Evolutionary conservation across 2,888 invertebrate genomes (phyloP).

Genomic region (Odontomyia ornata): DNA sequence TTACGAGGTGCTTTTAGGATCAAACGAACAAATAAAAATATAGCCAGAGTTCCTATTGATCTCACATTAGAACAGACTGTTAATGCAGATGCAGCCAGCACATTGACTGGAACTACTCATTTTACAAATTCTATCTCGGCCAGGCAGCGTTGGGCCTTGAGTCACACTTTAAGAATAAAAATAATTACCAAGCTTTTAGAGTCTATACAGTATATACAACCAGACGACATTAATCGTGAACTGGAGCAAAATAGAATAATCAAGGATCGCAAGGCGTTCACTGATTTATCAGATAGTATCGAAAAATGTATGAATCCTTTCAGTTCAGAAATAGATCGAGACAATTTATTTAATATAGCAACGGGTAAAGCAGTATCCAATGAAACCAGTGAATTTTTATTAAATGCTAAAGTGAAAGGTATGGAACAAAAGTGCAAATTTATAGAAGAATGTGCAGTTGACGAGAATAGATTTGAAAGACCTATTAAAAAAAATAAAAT

Average conservation of each 20-base stretch:
- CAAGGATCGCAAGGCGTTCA: background rate
- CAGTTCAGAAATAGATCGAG: background rate
- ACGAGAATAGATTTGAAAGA: constrained; percentile 17
- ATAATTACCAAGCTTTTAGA: constrained; percentile 51
- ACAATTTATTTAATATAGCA: background rate
- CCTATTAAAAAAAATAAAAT: constrained; percentile 31
- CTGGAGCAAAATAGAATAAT: constrained; percentile 26
- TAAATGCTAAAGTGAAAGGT: constrained; percentile 10
- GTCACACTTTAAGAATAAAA: constrained; percentile 52
- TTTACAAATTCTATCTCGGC: background rate
- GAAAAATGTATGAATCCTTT: background rate
- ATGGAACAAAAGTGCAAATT: background rate
- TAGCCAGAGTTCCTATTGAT: constrained; percentile 49
- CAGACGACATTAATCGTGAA: constrained; percentile 53
- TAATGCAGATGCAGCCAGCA: constrained; percentile 57
- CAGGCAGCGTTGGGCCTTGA: constrained; percentile 40
- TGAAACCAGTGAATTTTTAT: constrained; percentile 38
- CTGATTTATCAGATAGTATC: background rate
- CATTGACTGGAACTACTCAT: constrained; percentile 53
- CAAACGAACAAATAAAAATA: constrained; percentile 8
- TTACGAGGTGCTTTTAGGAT: background rate
- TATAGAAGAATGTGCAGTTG: constrained; percentile 33
- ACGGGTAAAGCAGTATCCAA: constrained; percentile 19
- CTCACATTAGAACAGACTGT: constrained; percentile 56
- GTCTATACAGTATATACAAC: constrained; percentile 50